phyloP scores from a whole-genome alignment of 2,113 vertebrate species.

The Reinhardtius hippoglossoides region DNA sequence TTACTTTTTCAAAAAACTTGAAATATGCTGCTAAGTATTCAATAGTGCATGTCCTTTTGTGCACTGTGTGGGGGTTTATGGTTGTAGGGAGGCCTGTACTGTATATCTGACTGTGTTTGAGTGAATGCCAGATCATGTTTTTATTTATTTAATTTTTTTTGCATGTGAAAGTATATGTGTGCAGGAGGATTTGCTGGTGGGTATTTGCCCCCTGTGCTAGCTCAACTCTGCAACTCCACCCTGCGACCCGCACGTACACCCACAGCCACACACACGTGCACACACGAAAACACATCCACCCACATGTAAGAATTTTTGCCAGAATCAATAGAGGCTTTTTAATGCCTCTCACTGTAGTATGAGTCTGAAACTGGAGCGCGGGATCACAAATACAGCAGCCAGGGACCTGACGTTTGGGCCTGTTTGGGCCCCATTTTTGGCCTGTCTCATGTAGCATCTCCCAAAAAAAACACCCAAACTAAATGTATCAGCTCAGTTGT shows the following conservation, averaged over 20 bases:
- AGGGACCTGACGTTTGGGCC: slow-evolving; percentile 45
- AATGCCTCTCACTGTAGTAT: slow-evolving; percentile 73
- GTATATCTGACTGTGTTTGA: slow-evolving; percentile 54
- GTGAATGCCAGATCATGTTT: slow-evolving; percentile 37
- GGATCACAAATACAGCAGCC: slow-evolving; percentile 66
- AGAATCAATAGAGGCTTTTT: slow-evolving; percentile 81
- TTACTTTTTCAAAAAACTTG: slow-evolving; percentile 28
- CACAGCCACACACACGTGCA: slow-evolving; percentile 29
- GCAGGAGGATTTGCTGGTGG: slow-evolving; percentile 51
- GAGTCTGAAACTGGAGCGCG: slow-evolving; percentile 64
- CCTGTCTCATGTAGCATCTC: slow-evolving; percentile 27
- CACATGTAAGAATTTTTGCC: slow-evolving; percentile 71
- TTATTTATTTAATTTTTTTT: slow-evolving; percentile 36
- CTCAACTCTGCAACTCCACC: slow-evolving; percentile 52
- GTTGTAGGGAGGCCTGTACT: slow-evolving; percentile 22
- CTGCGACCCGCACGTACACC: slow-evolving; percentile 48
- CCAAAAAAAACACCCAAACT: background rate
- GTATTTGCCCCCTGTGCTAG: slow-evolving; percentile 46
- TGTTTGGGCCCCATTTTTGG: slow-evolving; percentile 47
- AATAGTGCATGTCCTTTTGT: slow-evolving; percentile 33
- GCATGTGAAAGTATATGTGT: slow-evolving; percentile 36
- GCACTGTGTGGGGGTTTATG: slow-evolving; percentile 37
- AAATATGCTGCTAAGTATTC: slow-evolving; percentile 26
- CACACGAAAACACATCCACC: slow-evolving; percentile 54
- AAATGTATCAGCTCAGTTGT: slow-evolving; percentile 17